Percentiles rank a stretch among this genome's conserved stretches.
phyloP scores from a whole-genome alignment of 2,113 vertebrate genomes.

The Ctenodactylus gundi region DNA sequence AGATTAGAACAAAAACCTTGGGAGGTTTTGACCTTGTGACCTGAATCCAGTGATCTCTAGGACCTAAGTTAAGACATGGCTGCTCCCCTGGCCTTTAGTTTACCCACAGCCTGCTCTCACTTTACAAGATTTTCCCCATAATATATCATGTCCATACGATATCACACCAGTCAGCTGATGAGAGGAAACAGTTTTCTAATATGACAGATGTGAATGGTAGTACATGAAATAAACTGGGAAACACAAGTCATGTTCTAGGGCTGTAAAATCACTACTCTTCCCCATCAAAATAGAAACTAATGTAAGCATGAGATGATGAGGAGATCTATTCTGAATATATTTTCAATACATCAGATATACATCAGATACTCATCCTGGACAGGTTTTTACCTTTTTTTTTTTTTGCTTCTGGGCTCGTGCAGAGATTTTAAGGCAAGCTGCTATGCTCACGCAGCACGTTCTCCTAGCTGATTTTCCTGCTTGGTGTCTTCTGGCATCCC shows the following conservation, averaged over 20 bases:
- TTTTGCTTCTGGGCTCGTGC: not conserved
- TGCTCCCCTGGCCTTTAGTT: not conserved
- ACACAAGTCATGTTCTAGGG: not conserved
- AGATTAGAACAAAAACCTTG: not conserved
- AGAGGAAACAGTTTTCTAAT: not conserved
- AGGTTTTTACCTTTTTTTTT: not conserved
- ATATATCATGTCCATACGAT: not conserved
- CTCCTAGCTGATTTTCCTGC: not conserved
- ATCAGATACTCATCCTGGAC: not conserved
- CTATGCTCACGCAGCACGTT: not conserved
- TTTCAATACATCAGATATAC: not conserved
- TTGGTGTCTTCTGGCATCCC: constrained; percentile 1
- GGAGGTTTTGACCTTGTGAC: not conserved
- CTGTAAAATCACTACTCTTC: not conserved
- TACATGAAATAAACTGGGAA: not conserved
- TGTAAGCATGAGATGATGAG: not conserved
- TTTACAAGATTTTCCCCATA: not conserved
- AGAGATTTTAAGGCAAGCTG: not conserved
- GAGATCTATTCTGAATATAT: too few relatives aligned
- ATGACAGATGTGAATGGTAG: not conserved
- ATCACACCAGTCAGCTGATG: not conserved
- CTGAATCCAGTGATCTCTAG: not conserved
- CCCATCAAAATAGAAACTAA: not conserved
- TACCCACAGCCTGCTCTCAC: not conserved
- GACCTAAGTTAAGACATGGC: not conserved